phyloP scores from a whole-genome alignment of 2,888 invertebrate genomes.

The Plebejus melissa region DNA sequence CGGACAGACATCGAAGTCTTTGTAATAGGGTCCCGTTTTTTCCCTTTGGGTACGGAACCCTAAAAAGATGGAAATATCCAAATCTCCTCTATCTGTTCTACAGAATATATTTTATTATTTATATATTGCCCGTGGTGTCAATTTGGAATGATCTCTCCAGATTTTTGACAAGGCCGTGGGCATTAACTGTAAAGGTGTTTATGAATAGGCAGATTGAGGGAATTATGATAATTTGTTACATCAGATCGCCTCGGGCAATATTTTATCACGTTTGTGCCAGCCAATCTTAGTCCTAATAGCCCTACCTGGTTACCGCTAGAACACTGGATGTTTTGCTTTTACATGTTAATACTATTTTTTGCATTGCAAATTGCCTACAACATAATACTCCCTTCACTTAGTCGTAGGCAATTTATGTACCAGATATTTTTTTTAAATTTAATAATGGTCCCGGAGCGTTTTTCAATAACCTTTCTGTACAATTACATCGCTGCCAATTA shows the following conservation, averaged over 20 bases:
- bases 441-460: constrained; percentile 20
- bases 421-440: background rate
- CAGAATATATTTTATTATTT: background rate
- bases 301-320: constrained; percentile 11
- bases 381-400: background rate
- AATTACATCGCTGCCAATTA: constrained; percentile 18
- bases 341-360: constrained; percentile 19
- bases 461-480: constrained; percentile 23
- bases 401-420: background rate
- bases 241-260: background rate
- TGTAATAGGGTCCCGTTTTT: too few relatives aligned
- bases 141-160: background rate
- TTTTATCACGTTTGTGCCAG: background rate
- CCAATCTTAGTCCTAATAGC: background rate
- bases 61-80: background rate
- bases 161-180: background rate
- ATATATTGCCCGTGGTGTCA: background rate
- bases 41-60: too few relatives aligned
- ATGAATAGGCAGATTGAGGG: constrained; percentile 12
- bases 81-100: background rate
- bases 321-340: constrained; percentile 1
- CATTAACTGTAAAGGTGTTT: constrained; percentile 3
- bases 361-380: constrained; percentile 15
- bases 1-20: too few relatives aligned
- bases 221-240: constrained; percentile 10